These are phyloP conservation scores for Lerista edwardsae DNA, from an alignment of 2,797 vertebrate species.

Conservation along the genomic window DNA sequence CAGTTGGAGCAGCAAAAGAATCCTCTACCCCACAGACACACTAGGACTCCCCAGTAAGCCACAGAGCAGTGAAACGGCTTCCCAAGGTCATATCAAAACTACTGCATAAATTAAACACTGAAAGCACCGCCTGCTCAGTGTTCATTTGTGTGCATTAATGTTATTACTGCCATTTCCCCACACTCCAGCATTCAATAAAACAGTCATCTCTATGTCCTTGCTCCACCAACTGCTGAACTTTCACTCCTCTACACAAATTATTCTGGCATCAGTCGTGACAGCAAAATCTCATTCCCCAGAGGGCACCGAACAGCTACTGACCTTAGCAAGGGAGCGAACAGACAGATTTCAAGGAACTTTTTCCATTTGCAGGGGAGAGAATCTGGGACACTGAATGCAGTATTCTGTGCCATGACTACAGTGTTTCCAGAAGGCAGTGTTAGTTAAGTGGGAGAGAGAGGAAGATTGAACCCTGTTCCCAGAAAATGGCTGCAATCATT, in stretches of 20 bases:
- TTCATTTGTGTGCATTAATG: background rate
- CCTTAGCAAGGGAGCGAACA: background rate
- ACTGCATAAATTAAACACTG: constrained; percentile 3
- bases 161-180: background rate
- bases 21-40: background rate
- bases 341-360: background rate
- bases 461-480: too few species aligned
- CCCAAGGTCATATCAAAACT: background rate
- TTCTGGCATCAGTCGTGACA: background rate
- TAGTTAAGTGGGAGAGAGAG: too few species aligned
- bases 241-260: constrained; percentile 24
- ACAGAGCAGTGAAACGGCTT: background rate
- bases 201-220: background rate
- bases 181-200: too few species aligned
- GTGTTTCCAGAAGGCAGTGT: background rate
- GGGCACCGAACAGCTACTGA: background rate
- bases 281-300: background rate
- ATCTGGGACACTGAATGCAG: background rate
- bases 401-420: too few species aligned
- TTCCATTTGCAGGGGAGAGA: background rate
- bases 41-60: background rate
- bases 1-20: background rate
- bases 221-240: background rate
- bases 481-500: too few species aligned
- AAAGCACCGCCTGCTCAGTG: background rate